Base-by-base conservation (phyloP, 2,113 vertebrate genomes). In the Perognathus longimembris region DNA sequence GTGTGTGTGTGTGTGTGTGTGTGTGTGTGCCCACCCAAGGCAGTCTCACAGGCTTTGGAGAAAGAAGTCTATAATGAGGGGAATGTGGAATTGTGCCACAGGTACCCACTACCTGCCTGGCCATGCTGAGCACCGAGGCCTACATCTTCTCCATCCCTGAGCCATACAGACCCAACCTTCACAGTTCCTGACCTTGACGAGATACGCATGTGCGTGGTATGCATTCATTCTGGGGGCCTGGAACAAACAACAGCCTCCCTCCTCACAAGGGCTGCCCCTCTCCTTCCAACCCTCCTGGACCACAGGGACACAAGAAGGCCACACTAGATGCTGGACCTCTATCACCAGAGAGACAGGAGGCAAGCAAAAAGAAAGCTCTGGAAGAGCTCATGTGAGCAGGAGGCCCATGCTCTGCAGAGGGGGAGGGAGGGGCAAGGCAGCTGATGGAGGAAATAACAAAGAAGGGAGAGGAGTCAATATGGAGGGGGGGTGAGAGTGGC, bases 391-490 rank as follows among this genome's bases (percentile, higher is more conserved):
- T 26, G 15, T 36, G 73, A 73, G 42, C 12, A 4, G 7, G 26
- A 88, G 67, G 42, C 82, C 50, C 21, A 38, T 28, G 38, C 66
- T 57, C 75, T 26, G 42, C 1, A 8, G 22, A 22, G 74, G 38
- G 57, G 76, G n/a, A 28, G 30, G 32, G 38, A 12, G 0, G 0
- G 17, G 20, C 32, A 26, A 66, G 30, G 74, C 74, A 76, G 61
- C 63, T 71, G 69, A 77, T 38, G 17, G 59, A 91, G 40, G 54
- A 95, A 77, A n/a, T 80, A 77, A 45, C 61, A 69, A 76, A 63
- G 64, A 24, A 84, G 96, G 95, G 81, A 73, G 75, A 80, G 90
- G 90, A 97, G 92, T 82, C 96, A 94, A 59, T 93, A 94, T 67
- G 34, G 80, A 73, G 40, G 63, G 95, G 94, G 92, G 63, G 95